Percentiles rank a stretch among this genome's conserved stretches.
phyloP scores from a whole-genome alignment of 23 tunicate genomes.

The Ciona savignyi region DNA sequence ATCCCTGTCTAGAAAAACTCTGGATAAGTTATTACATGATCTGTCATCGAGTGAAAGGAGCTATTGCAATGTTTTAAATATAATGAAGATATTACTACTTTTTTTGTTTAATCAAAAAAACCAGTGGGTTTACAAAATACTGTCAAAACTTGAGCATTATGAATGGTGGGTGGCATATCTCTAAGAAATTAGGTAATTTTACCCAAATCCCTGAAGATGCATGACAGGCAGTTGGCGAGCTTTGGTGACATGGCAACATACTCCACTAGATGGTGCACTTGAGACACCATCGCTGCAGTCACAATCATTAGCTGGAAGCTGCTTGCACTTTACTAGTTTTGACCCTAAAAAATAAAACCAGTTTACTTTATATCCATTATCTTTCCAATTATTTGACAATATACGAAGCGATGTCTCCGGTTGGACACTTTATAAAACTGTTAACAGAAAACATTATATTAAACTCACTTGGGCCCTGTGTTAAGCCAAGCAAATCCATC shows the following conservation, averaged over 20 bases:
- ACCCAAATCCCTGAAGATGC: slow-evolving; percentile 65
- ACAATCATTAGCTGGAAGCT: neutral
- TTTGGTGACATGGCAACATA: slow-evolving; percentile 54
- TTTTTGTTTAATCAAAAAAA: neutral
- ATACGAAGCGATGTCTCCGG: neutral
- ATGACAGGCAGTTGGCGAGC: slow-evolving; percentile 40
- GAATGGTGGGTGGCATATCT: no score
- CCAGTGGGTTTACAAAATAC: neutral
- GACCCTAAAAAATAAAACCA: neutral
- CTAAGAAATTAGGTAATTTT: neutral
- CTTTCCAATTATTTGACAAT: no score
- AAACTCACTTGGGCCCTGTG: slow-evolving; percentile 2
- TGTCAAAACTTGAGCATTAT: no score
- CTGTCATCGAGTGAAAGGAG: no score
- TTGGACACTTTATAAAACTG: neutral
- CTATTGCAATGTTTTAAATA: no score
- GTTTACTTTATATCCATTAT: neutral
- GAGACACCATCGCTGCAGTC: slow-evolving; percentile 8
- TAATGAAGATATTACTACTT: no score
- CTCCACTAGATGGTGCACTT: slow-evolving; percentile 48
- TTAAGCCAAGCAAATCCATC: slow-evolving; percentile 52
- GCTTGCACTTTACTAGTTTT: neutral
- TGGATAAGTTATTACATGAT: no score
- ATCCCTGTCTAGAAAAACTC: no score
- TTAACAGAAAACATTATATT: no score